These are phyloP conservation scores for Tholera decimalis DNA, from an alignment of 2,888 invertebrate species.

Conservation along the genomic window DNA sequence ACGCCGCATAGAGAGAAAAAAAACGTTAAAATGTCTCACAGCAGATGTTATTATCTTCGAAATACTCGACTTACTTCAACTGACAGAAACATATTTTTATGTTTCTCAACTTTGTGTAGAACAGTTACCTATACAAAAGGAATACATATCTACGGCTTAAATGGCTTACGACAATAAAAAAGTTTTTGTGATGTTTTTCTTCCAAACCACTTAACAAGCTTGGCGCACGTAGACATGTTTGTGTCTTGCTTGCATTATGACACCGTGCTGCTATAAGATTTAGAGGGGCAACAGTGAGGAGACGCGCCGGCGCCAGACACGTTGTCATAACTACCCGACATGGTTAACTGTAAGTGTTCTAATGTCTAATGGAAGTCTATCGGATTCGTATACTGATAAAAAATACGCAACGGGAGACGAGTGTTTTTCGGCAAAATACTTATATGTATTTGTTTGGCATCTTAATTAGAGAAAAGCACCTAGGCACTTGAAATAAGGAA, in stretches of 20 bases:
- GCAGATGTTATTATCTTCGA: conserved; percentile 34
- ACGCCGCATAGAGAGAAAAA: conserved; percentile 7
- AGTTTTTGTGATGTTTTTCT: conserved; percentile 91
- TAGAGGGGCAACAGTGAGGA: conserved; percentile 89
- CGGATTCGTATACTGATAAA: conserved; percentile 30
- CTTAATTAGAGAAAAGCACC: background rate
- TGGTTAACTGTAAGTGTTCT: conserved; percentile 67
- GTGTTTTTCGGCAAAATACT: background rate
- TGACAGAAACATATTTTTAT: conserved; percentile 65
- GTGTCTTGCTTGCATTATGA: conserved; percentile 91
- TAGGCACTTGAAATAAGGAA: background rate
- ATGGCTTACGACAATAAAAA: conserved; percentile 89
- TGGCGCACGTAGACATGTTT: conserved; percentile 91
- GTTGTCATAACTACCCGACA: conserved; percentile 77
- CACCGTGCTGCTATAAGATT: conserved; percentile 90
- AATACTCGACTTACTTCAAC: conserved; percentile 41
- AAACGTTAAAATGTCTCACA: conserved; percentile 30
- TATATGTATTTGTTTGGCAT: background rate
- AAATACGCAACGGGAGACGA: conserved; percentile 13
- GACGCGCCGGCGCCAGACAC: conserved; percentile 86
- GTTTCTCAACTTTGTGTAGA: conserved; percentile 70
- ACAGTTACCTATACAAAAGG: conserved; percentile 78
- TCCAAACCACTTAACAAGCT: conserved; percentile 91
- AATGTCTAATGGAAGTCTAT: conserved; percentile 65
- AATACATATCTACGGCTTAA: conserved; percentile 86